Base-by-base conservation (phyloP, 1,140 invertebrate genomes). In the Akabosia matsudoensis region DNA sequence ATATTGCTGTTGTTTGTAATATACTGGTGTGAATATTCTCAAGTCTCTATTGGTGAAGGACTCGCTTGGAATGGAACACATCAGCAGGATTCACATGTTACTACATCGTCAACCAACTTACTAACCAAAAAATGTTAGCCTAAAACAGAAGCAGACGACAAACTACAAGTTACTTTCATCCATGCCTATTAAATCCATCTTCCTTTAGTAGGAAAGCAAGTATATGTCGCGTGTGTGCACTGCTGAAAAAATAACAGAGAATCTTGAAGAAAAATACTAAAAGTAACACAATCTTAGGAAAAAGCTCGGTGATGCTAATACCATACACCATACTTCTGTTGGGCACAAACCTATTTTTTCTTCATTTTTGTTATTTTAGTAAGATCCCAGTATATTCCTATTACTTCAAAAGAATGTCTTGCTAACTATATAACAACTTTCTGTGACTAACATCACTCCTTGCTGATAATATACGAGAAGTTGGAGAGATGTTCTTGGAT, bases 401-500 rank as follows among this genome's bases (percentile, higher is more conserved):
- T n/a, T n/a, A n/a, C n/a, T n/a, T n/a, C n/a, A n/a, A n/a, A n/a
- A n/a, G n/a, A n/a, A n/a, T n/a, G n/a, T n/a, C n/a, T n/a, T n/a
- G n/a, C n/a, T n/a, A n/a, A n/a, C n/a, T n/a, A n/a, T n/a, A n/a
- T 67, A 31, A 31, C 24, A 16, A 61, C 54, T 45, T 45, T 10
- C 54, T 61, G 24, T 4, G 4, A 3, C 14, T 22, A 61, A 13
- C 7, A 67, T 30, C 31, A 67, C 61, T 67, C 61, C 31, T 61
- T 3, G 4, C n/a, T 67, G 61, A 67, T 67, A 67, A 67, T 67
- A 67, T 67, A 67, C 61, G 61, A 67, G 61, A 67, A 67, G 61
- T 67, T 67, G 61, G 61, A 67, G 61, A 67, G 61, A 67, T 67
- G 61, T 67, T 67, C 26, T 67, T 67, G 61, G 61, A 67, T 67